A percentile compares a stretch with the other conserved stretches of the same genome.
Conservation (phyloP, 2,113 vertebrate species). For the Myanophis thanlyinensis region DNA sequence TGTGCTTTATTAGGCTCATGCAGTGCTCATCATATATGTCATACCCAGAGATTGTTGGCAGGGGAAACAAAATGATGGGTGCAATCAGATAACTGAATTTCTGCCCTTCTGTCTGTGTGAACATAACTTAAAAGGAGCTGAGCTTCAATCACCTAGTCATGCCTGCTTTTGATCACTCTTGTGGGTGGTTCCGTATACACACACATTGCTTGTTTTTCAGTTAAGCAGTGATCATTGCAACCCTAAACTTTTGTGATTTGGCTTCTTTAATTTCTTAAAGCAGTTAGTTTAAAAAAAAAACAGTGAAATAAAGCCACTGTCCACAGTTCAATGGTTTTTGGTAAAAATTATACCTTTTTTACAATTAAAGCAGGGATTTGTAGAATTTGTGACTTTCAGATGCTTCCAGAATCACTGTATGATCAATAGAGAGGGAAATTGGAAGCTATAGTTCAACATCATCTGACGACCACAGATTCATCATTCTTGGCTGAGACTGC, state of each 20-base stretch:
- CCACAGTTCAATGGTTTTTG: not conserved
- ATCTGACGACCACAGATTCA: not conserved
- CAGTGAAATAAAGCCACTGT: not conserved
- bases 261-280: not conserved
- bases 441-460: not conserved
- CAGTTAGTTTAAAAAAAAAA: not conserved
- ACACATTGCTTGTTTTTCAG: not conserved
- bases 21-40: not conserved
- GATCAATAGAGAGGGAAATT: not conserved
- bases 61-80: not conserved
- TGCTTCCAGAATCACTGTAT: not conserved
- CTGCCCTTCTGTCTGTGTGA: not conserved
- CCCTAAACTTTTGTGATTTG: not conserved
- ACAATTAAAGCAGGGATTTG: not conserved
- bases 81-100: not conserved
- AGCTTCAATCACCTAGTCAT: not conserved
- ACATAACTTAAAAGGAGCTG: not conserved
- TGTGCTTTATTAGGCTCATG: not conserved
- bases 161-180: not conserved
- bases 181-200: not conserved
- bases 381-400: not conserved
- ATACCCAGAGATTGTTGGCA: not conserved
- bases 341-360: not conserved
- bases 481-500: not conserved
- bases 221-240: not conserved